Percentiles rank a stretch among this genome's conserved stretches.
phyloP scores from a whole-genome alignment of 2,113 vertebrate species.

The Chionis minor region DNA sequence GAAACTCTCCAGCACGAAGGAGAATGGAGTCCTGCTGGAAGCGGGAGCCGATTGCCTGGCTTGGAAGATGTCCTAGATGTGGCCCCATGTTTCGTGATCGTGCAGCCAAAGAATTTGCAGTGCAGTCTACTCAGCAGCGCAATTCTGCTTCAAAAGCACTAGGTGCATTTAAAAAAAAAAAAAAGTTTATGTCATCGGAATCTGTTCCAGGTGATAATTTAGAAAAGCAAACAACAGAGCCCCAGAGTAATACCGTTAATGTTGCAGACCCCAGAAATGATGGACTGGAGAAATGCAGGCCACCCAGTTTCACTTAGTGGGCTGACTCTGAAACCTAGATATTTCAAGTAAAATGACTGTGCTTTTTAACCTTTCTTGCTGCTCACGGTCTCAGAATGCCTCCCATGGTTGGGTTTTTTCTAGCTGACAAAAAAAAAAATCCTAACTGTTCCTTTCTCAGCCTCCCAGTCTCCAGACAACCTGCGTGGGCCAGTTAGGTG shows the following conservation, averaged over 20 bases:
- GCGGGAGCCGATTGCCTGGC: constrained; percentile 23
- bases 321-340: background rate
- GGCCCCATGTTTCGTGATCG: background rate
- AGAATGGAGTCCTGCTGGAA: constrained; percentile 42
- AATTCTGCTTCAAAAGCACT: background rate
- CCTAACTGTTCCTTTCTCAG: background rate
- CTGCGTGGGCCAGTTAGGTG: background rate
- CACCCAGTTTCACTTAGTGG: background rate
- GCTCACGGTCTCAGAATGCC: background rate
- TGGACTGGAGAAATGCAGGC: background rate
- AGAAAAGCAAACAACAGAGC: background rate
- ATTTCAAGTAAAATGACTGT: background rate
- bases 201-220: background rate
- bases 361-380: background rate
- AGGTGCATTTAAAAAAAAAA: background rate
- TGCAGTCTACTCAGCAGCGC: background rate
- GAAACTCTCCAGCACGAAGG: background rate
- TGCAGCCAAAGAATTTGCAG: background rate
- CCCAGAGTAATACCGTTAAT: background rate
- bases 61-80: constrained; percentile 26
- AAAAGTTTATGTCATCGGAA: accelerated
- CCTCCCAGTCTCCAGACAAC: background rate
- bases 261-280: background rate
- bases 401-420: background rate
- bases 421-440: background rate